phyloP scores from a whole-genome alignment of 2,113 vertebrate species.

The Hippoglossus stenolepis region DNA sequence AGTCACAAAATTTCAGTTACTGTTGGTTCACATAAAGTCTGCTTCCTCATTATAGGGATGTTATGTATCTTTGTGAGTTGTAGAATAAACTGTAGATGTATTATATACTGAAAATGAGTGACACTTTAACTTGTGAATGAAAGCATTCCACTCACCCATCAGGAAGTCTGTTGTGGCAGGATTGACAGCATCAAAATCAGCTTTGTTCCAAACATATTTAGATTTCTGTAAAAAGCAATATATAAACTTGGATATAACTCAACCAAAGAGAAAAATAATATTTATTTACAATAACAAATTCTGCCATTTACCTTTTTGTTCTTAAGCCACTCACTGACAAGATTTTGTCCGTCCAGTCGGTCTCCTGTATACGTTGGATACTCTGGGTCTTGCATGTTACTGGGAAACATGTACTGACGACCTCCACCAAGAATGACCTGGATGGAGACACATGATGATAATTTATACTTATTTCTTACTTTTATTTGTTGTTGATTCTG shows the following conservation, averaged over 20 bases:
- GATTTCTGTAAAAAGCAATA: conserved; percentile 63
- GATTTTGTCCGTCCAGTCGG: conserved; percentile 75
- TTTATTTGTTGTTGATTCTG: not conserved
- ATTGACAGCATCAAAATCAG: conserved; percentile 73
- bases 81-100: no score
- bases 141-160: conserved; percentile 77
- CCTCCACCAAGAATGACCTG: conserved; percentile 88
- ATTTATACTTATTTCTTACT: not conserved
- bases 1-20: no score
- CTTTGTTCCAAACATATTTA: conserved; percentile 85
- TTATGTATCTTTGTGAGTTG: no score
- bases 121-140: not conserved
- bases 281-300: not conserved
- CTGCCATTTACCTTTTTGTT: conserved; percentile 69
- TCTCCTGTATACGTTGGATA: conserved; percentile 49
- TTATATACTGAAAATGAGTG: not conserved
- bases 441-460: conserved; percentile 9
- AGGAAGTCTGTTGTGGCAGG: conserved; percentile 78
- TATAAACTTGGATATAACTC: not conserved
- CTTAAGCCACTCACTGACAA: conserved; percentile 76
- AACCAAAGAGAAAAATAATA: not conserved
- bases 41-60: no score
- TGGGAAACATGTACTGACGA: conserved; percentile 82
- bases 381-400: conserved; percentile 71
- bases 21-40: no score